Percentiles rank a stretch among this genome's conserved stretches.
These are phyloP conservation scores for Scotopteryx bipunctaria DNA, from an alignment of 2,888 invertebrate genomes.

Conservation along the genomic window DNA sequence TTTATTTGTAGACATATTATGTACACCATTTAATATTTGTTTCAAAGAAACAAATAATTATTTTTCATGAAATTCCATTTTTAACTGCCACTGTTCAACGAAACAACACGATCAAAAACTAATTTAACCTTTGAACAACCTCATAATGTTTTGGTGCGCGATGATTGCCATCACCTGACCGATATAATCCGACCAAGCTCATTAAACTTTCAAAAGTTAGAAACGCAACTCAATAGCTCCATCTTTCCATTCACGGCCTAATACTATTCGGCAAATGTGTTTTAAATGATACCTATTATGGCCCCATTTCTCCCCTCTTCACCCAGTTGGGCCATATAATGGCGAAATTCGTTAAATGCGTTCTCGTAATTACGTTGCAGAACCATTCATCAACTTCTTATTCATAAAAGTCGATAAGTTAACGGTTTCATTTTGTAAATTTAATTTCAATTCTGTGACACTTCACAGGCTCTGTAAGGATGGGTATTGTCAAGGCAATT, in stretches of 20 bases:
- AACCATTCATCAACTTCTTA: conserved; percentile 71
- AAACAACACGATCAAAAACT: too few relatives aligned
- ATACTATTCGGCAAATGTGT: conserved; percentile 38
- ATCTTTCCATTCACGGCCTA: conserved; percentile 29
- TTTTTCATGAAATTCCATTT: too few relatives aligned
- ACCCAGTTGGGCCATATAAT: conserved; percentile 21
- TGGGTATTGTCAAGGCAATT: conserved; percentile 23
- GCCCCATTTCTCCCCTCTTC: conserved; percentile 3
- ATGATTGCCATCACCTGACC: not conserved
- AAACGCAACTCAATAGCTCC: conserved; percentile 28
- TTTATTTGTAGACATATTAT: too few relatives aligned
- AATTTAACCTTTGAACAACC: too few relatives aligned
- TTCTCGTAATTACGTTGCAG: conserved; percentile 54
- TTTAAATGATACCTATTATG: conserved; percentile 39
- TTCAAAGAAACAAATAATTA: too few relatives aligned
- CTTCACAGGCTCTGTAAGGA: conserved; percentile 42
- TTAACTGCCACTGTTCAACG: too few relatives aligned
- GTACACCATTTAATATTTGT: too few relatives aligned
- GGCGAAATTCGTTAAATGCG: conserved; percentile 34
- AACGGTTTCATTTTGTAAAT: conserved; percentile 72
- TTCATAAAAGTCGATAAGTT: conserved; percentile 71
- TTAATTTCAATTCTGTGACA: conserved; percentile 67
- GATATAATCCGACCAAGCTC: conserved; percentile 17
- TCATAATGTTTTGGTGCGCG: too few relatives aligned
- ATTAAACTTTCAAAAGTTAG: conserved; percentile 25